These are phyloP conservation scores for Volucella inanis DNA, from an alignment of 2,888 invertebrate genomes.

Conservation along the genomic window DNA sequence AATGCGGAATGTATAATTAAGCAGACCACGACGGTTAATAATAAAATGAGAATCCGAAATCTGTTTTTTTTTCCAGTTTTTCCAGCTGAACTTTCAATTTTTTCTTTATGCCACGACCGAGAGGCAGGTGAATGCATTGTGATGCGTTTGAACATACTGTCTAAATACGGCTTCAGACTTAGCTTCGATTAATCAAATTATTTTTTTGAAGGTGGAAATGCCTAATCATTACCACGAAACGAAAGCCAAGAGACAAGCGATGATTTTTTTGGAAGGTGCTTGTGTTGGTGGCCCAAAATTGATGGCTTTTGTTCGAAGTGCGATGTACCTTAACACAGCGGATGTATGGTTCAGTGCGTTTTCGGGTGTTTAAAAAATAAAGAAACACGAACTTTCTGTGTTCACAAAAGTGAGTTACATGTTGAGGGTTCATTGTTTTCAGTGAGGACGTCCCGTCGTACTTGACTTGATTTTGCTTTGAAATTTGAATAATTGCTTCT, in stretches of 20 bases:
- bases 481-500: background rate
- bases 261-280: background rate
- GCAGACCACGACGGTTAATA: slow-evolving; percentile 30
- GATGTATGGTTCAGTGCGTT: slow-evolving; percentile 46
- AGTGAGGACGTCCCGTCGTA: too few relatives aligned
- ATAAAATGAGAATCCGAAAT: slow-evolving; percentile 55
- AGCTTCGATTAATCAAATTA: slow-evolving; percentile 16
- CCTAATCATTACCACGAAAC: background rate
- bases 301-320: slow-evolving; percentile 10
- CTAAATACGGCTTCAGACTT: background rate
- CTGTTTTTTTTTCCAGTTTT: background rate
- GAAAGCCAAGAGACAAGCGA: background rate
- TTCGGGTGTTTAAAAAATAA: background rate
- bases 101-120: background rate
- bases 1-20: slow-evolving; percentile 53
- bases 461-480: too few relatives aligned
- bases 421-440: too few relatives aligned
- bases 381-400: background rate
- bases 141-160: background rate
- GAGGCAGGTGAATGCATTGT: slow-evolving; percentile 6
- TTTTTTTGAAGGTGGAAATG: slow-evolving; percentile 2
- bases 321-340: slow-evolving; percentile 10
- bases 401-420: too few relatives aligned
- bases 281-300: slow-evolving; percentile 12
- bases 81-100: slow-evolving; percentile 54